These are phyloP conservation scores for Parascotia fuliginaria DNA, from an alignment of 2,888 invertebrate genomes.

Conservation along the genomic window DNA sequence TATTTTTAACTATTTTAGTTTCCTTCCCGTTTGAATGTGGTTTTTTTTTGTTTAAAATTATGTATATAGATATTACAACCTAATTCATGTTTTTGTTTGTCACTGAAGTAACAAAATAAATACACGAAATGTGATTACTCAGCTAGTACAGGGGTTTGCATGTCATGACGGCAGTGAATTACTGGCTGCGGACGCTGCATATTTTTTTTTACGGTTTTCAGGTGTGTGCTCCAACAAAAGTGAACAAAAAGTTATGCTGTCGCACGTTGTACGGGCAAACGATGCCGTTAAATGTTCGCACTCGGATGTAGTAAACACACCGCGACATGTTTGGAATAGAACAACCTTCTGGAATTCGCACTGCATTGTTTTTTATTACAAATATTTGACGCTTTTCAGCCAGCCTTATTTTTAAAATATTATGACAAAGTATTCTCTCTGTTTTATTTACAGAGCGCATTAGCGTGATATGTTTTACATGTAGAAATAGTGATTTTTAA, in stretches of 20 bases:
- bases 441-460: too few relatives aligned
- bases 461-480: too few relatives aligned
- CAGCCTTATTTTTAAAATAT: slow-evolving; percentile 3
- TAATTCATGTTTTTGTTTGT: slow-evolving; percentile 70
- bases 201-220: slow-evolving; percentile 59
- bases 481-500: too few relatives aligned
- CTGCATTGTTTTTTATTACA: slow-evolving; percentile 15
- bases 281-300: slow-evolving; percentile 66
- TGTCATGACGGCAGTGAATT: slow-evolving; percentile 76
- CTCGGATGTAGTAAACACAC: slow-evolving; percentile 66
- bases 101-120: slow-evolving; percentile 71
- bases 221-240: slow-evolving; percentile 66
- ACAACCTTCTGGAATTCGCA: slow-evolving; percentile 35
- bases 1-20: too few relatives aligned
- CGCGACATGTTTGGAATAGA: slow-evolving; percentile 61
- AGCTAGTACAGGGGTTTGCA: slow-evolving; percentile 68
- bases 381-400: slow-evolving; percentile 12
- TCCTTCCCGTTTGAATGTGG: too few relatives aligned
- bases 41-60: too few relatives aligned
- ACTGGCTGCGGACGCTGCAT: slow-evolving; percentile 51
- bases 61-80: slow-evolving; percentile 54
- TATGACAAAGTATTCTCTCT: too few relatives aligned
- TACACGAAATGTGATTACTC: slow-evolving; percentile 81
- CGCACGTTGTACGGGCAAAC: slow-evolving; percentile 57
- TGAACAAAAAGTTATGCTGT: slow-evolving; percentile 69